A percentile compares a stretch with the other conserved stretches of the same genome.
Conservation (phyloP, 2,113 vertebrate genomes). For the Fregetta grallaria region DNA sequence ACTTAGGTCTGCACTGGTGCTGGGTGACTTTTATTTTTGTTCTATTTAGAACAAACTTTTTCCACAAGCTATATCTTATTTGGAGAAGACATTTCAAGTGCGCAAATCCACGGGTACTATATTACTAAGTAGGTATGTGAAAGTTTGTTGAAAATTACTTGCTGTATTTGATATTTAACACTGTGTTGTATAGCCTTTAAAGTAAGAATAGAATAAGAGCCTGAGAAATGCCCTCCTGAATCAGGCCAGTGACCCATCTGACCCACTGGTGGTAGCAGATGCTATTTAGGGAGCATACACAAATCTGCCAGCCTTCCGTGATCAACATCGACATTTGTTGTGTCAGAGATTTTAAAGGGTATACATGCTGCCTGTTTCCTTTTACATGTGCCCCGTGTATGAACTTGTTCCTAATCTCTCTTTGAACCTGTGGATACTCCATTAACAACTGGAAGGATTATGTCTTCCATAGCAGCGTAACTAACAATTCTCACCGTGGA, state of each 20-base stretch:
- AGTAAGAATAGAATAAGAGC: neutral
- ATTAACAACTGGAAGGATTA: neutral
- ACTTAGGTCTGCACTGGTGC: neutral
- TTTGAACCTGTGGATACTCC: neutral
- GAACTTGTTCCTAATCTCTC: neutral
- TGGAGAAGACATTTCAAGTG: constrained; percentile 90
- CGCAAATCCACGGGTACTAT: constrained; percentile 83
- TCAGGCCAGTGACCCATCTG: neutral
- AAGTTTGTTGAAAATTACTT: neutral
- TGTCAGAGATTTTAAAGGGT: neutral
- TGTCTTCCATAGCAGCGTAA: neutral
- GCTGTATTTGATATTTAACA: neutral
- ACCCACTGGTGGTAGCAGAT: neutral
- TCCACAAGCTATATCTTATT: constrained; percentile 92
- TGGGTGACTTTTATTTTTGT: neutral
- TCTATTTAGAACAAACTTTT: constrained; percentile 88
- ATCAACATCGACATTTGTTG: neutral
- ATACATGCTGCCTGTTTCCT: neutral
- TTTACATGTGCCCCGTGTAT: neutral
- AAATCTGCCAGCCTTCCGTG: neutral
- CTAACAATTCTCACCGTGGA: neutral
- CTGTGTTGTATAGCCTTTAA: neutral
- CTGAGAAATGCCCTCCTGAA: neutral
- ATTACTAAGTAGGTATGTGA: constrained; percentile 88
- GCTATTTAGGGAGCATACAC: neutral